These are phyloP conservation scores for Wiebesia pumilae DNA, from an alignment of 1,140 invertebrate genomes.

Conservation along the genomic window DNA sequence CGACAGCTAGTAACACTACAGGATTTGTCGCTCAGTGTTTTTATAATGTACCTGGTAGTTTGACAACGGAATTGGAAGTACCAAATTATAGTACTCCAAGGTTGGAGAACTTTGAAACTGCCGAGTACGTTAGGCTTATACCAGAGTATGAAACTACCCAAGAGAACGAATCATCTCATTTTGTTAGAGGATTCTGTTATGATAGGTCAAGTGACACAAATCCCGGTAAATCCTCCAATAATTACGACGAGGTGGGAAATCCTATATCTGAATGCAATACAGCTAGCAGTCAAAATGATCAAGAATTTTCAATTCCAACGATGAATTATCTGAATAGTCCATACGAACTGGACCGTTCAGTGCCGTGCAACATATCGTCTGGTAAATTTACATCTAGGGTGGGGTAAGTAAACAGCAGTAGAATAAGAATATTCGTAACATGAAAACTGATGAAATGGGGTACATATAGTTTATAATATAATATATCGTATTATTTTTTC, in stretches of 20 bases:
- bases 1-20: conserved; percentile 54
- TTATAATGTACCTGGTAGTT: conserved; percentile 13
- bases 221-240: conserved; percentile 50
- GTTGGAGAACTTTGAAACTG: conserved; percentile 9
- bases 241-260: not conserved
- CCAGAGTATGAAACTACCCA: not conserved
- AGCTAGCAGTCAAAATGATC: not conserved
- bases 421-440: not conserved
- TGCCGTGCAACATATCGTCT: not conserved
- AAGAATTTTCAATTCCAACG: not conserved
- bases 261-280: not conserved
- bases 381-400: conserved; percentile 2
- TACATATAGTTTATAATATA: too few species aligned
- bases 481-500: too few species aligned
- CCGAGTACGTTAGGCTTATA: conserved; percentile 35
- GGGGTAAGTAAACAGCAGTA: conserved; percentile 9
- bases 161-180: not conserved
- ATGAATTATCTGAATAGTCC: conserved; percentile 12
- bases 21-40: conserved; percentile 3
- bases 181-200: not conserved
- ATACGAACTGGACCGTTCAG: not conserved
- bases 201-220: conserved; percentile 29
- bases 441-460: not conserved
- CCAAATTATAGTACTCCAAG: conserved; percentile 45
- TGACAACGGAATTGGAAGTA: not conserved